phyloP scores from a whole-genome alignment of 30 jellyfish, hydroid and myxozoan genomes.

The Morbakka virulenta region DNA sequence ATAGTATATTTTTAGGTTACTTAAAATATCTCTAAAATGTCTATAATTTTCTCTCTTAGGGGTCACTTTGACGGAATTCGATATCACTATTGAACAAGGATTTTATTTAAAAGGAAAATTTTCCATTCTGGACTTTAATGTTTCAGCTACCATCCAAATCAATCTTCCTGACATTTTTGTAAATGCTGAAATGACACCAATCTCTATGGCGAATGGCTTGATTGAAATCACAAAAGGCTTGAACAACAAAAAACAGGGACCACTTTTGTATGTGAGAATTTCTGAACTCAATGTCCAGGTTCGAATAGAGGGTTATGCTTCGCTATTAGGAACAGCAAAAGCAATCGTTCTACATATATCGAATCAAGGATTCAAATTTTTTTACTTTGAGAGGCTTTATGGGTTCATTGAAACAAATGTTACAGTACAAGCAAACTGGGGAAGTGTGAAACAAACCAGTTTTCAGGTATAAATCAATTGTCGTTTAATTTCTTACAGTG shows the following conservation, averaged over 20 bases:
- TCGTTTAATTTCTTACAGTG: too few relatives aligned
- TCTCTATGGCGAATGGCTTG: conserved; percentile 58
- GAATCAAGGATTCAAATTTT: conserved; percentile 50
- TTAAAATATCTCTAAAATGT: too few relatives aligned
- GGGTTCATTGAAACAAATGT: conserved; percentile 26
- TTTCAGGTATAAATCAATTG: too few relatives aligned
- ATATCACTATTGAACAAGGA: conserved; percentile 47
- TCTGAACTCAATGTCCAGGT: conserved; percentile 19
- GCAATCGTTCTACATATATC: conserved; percentile 29
- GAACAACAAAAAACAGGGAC: conserved; percentile 38
- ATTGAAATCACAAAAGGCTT: conserved; percentile 28
- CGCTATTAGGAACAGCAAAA: conserved; percentile 39
- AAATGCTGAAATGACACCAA: conserved; percentile 56
- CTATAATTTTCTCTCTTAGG: too few relatives aligned
- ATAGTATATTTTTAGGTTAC: too few relatives aligned
- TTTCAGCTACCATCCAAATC: conserved; percentile 8
- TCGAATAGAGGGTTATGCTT: conserved; percentile 58
- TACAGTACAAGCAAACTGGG: conserved; percentile 49
- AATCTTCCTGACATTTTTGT: conserved; percentile 18
- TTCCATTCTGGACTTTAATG: conserved; percentile 47
- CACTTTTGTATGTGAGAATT: conserved; percentile 20
- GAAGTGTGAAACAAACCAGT: conserved; percentile 12
- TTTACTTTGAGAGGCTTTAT: conserved; percentile 19
- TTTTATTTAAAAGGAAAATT: conserved; percentile 51
- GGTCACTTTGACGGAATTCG: conserved; percentile 44